phyloP scores from a whole-genome alignment of 92 coral and sea anemone genomes.

The Heliopora coerulea region DNA sequence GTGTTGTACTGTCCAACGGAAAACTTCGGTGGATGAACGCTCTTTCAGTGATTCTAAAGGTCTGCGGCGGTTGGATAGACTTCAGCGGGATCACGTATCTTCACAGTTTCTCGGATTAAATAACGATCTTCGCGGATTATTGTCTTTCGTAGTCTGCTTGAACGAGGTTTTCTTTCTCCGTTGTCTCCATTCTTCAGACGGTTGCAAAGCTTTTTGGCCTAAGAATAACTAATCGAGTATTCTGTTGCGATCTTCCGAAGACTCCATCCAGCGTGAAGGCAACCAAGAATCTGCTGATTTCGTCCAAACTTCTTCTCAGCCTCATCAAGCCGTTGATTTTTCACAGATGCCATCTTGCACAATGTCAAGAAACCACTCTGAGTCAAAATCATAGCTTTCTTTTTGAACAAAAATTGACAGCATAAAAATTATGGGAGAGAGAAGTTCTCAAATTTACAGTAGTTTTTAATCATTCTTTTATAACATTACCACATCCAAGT shows the following conservation, averaged over 20 bases:
- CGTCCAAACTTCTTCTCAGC: slow-evolving; percentile 11
- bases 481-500: too few relatives aligned
- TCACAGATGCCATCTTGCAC: background rate
- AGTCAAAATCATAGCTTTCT: too few relatives aligned
- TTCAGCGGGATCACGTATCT: background rate
- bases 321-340: background rate
- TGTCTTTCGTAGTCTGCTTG: slow-evolving; percentile 15
- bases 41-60: background rate
- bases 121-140: slow-evolving; percentile 12
- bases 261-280: background rate
- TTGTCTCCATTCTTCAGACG: slow-evolving; percentile 6
- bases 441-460: too few relatives aligned
- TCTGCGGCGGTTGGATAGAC: slow-evolving; percentile 17
- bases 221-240: background rate
- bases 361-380: too few relatives aligned
- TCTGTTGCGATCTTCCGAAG: too few relatives aligned
- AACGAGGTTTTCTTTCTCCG: slow-evolving; percentile 23
- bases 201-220: background rate
- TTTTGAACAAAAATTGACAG: too few relatives aligned
- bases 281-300: slow-evolving; percentile 9
- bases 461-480: too few relatives aligned
- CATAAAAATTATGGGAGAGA: too few relatives aligned
- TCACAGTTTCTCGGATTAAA: slow-evolving; percentile 23
- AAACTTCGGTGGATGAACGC: slow-evolving; percentile 13
- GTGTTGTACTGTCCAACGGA: background rate